Evolutionary conservation across 1,140 invertebrate species (phyloP), one percentile per base, ranked within the genome.

Genomic region (Drosophila pseudoobscura): DNA sequence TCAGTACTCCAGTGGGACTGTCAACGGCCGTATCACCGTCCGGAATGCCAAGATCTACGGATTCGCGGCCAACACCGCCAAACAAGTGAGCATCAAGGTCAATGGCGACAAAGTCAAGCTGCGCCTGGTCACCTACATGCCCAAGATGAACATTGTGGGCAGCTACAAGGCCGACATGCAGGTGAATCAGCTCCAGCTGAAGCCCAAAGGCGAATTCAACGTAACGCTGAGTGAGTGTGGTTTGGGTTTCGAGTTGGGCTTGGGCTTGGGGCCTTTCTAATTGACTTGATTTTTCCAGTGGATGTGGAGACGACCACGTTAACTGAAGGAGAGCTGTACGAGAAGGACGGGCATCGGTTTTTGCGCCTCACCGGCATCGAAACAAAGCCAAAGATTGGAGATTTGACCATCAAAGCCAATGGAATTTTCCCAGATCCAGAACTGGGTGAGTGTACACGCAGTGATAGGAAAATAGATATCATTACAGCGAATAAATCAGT

Each of bases 401-500:
- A 91, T 22, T 61, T 91, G 56, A 76, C 71, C 22, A 74, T 92
- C 7, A 78, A 87, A 24, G 91, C 87, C 0, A 87, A 80, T 50
- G 91, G 91, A 29, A 71, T 92, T 39, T 91, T 92, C 43, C 66
- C 78, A 9, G 91, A 92, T 78, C 83, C 89, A 15, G 80, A 83
- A 65, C 58, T 92, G 39, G 91, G 91, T 92, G 64, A 26, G 20
- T 20, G 1, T 20, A 20, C 20, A 2, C 20, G 1, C 20, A 70
- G 66, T 56, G 24, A 7, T 7, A 22, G 8, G 17, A 4, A 46
- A 46, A 24, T 46, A n/a, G 0, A 2, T 0, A 24, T 13, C 15
- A 11, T 29, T 29, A 6, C 29, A 26, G 26, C 26, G 26, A 20
- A 20, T 20, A 2, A 20, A 2, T 2, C 20, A 20, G 20, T 20